Base-by-base conservation (phyloP, 92 coral and sea anemone species). In the Porites evermanni region DNA sequence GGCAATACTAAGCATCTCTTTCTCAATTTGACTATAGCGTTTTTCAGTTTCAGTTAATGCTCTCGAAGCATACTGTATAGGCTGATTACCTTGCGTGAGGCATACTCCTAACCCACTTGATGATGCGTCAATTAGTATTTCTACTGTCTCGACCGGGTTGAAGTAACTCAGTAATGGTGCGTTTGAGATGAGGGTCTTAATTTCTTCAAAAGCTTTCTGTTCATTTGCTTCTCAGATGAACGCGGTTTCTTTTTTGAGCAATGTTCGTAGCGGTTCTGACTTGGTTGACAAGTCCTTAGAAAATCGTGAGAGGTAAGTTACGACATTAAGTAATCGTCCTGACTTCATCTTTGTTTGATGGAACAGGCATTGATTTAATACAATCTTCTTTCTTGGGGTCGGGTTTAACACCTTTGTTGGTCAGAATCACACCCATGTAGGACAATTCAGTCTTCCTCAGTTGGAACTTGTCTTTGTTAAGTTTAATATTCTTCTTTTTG, bases 151-250 rank as follows among this genome's bases (percentile, higher is more conserved):
- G 18, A 9, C 53, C 29, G 84, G 72, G 18, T 79, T 79, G 75
- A 79, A 87, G 58, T 87, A 87, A 29, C 64, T 79, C 73, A 87
- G 91, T 18, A 87, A 14, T 72, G 86, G 86, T 64, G 91, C 81
- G 58, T 72, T 23, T 29, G 86, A 79, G 77, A 87, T 80, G 58
- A 74, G 75, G 7, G 66, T 20, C 54, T 87, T 87, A 8, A 72
- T 80, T 18, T 87, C 86, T 0, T 72, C 90, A 79, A 87, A 79
- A 54, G 80, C 32, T 29, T 29, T 29, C 32, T 29, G 32, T 29
- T 29, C 32, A 29, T 29, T 29, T 29, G 32, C 32, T 29, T 29
- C 32, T 0, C 32, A 29, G 32, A 29, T 29, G 32, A 29, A 29
- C 32, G 3, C 32, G 0, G 32, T 29, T 29, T 29, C 32, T 29